These are phyloP conservation scores for Uloborus plumipes DNA, from an alignment of 2,888 invertebrate genomes.

Conservation along the genomic window DNA sequence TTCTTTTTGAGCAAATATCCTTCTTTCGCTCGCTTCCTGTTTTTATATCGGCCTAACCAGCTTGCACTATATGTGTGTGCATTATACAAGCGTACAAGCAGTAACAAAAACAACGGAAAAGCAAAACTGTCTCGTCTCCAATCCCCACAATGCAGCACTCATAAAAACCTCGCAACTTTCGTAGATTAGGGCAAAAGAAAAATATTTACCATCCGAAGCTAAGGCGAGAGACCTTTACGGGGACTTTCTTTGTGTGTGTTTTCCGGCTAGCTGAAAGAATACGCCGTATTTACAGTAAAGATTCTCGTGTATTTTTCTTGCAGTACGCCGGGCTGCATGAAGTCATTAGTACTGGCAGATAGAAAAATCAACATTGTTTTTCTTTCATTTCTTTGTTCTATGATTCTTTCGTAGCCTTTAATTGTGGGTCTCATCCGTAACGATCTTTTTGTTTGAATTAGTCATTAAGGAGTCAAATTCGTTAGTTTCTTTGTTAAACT, in stretches of 20 bases:
- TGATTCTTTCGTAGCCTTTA: constrained; percentile 48
- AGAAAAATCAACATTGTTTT: constrained; percentile 61
- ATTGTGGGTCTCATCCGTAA: constrained; percentile 48
- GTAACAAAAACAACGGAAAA: too few relatives aligned
- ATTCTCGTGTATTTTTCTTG: constrained; percentile 43
- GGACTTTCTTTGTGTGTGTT: constrained; percentile 19
- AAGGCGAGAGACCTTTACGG: constrained; percentile 20
- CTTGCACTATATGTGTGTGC: too few relatives aligned
- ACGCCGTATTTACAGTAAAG: constrained; percentile 41
- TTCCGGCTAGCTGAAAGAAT: constrained; percentile 4
- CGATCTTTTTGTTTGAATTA: constrained; percentile 51
- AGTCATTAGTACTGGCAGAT: constrained; percentile 53
- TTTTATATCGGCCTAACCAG: too few relatives aligned
- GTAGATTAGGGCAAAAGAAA: constrained; percentile 37
- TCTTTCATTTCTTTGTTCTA: constrained; percentile 25
- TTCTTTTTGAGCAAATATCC: constrained; percentile 1
- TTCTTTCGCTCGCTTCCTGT: background rate
- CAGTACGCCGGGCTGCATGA: constrained; percentile 37
- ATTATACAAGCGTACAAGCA: too few relatives aligned
- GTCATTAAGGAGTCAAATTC: constrained; percentile 60
- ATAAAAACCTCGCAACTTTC: constrained; percentile 40
- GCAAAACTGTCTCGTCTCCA: too few relatives aligned
- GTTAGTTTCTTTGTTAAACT: constrained; percentile 40
- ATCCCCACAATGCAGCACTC: background rate
- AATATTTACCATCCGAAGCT: constrained; percentile 49